Evolutionary conservation across 2,888 invertebrate species (phyloP), one percentile per base, ranked within the genome.

Genomic region (Rotaria magnacalcarata): DNA sequence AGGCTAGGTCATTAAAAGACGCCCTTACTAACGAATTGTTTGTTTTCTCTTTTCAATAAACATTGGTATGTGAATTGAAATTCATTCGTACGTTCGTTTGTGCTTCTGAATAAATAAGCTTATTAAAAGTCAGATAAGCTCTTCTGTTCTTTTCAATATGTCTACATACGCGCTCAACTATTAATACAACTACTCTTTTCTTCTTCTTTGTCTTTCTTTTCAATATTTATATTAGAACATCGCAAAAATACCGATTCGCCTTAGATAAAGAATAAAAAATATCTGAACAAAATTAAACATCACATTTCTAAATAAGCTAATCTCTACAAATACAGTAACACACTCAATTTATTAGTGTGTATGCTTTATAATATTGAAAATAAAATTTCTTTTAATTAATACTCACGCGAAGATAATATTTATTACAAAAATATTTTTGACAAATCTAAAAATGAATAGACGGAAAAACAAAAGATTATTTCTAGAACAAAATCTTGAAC

Each of bases 361-460:
- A 54, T 54, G 21, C 21, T 21, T 54, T 21, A 54, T 54, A 54
- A 54, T 54, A 54, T 54, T 54, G 5, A 16, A n/a, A 50, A n/a
- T 19, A n/a, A 41, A 84, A 43, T 10, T 41, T 8, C 8, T 4
- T 47, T 27, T 47, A n/a, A 41, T 50, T 52, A 41, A 84, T 8
- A 60, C 84, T 84, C 54, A 84, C 84, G 24, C 85, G 85, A 10
- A 86, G 50, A 80, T 86, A 86, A 47, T 86, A 86, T 75, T 86
- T 86, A 52, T 86, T 86, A 52, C 86, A 86, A 56, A 86, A 86
- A 58, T 85, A 74, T 85, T 86, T 86, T 34, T 86, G 75, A 60
- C 86, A 86, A 8, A 86, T 34, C 56, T 86, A 84, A 58, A 84
- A 11, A 34, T 1, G 27, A 67, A 86, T 84, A 86, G 34, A 60